Conservation (phyloP, 2,888 invertebrate species). For the Myopa testacea region DNA sequence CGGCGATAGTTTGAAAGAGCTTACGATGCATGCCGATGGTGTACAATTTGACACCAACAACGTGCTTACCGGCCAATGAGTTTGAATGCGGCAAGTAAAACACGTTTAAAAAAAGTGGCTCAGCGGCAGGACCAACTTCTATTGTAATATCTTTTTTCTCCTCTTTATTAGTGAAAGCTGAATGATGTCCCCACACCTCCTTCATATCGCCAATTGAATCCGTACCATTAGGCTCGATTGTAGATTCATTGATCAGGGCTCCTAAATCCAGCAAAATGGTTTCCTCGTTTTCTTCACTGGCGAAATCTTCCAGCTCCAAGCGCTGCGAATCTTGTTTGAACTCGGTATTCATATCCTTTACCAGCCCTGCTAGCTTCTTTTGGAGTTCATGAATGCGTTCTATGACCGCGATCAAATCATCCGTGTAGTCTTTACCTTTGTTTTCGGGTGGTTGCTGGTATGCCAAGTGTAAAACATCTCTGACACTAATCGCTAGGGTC, state of each 20-base stretch:
- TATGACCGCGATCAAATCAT: constrained; percentile 53
- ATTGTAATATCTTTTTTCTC: constrained; percentile 48
- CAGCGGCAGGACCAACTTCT: constrained; percentile 39
- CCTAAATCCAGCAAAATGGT: not conserved
- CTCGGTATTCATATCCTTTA: constrained; percentile 35
- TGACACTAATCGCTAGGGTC: constrained; percentile 50
- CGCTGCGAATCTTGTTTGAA: not conserved
- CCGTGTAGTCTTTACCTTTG: constrained; percentile 42
- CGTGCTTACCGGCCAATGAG: constrained; percentile 41
- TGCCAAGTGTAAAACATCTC: constrained; percentile 55
- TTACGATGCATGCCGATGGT: constrained; percentile 65
- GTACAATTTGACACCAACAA: constrained; percentile 68
- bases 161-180: not conserved
- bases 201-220: not conserved
- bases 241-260: not conserved
- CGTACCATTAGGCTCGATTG: not conserved
- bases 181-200: not conserved
- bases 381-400: constrained; percentile 54
- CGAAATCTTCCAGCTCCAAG: not conserved
- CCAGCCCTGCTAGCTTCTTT: constrained; percentile 39
- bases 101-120: constrained; percentile 62
- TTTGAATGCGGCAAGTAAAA: constrained; percentile 52
- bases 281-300: not conserved
- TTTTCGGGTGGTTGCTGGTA: constrained; percentile 39
- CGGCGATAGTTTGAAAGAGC: constrained; percentile 70